Percentiles rank a stretch among this genome's conserved stretches.
Conservation (phyloP, 2,888 invertebrate genomes). For the Heteromurus nitidus region DNA sequence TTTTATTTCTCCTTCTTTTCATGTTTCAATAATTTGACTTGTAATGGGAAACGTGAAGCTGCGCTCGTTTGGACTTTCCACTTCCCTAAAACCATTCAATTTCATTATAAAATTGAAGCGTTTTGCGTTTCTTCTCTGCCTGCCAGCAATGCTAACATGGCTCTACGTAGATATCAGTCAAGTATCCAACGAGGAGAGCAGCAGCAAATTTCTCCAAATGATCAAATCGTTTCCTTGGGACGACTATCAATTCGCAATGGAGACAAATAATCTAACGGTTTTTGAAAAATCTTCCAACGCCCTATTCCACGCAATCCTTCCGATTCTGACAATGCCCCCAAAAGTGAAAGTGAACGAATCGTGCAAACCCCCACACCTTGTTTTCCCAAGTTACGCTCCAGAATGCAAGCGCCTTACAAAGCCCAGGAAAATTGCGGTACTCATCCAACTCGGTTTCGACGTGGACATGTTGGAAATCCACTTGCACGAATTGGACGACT, state of each 20-base stretch:
- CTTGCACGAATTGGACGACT: conserved; percentile 50
- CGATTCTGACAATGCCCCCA: conserved; percentile 8
- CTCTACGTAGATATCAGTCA: no score
- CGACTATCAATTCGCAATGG: neutral
- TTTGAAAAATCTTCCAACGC: neutral
- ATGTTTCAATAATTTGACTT: no score
- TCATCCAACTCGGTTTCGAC: conserved; percentile 59
- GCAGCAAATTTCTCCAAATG: neutral
- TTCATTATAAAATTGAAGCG: no score
- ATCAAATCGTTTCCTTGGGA: conserved; percentile 1
- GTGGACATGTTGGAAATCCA: conserved; percentile 61
- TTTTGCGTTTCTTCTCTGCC: no score
- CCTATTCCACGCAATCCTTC: neutral
- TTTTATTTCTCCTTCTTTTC: no score
- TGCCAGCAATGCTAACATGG: no score
- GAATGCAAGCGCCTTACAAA: neutral
- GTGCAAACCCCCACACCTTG: neutral
- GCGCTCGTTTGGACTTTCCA: no score
- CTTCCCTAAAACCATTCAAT: no score
- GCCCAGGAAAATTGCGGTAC: conserved; percentile 24
- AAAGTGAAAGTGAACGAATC: neutral
- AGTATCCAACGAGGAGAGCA: no score
- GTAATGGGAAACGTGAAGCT: no score
- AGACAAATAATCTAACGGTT: neutral
- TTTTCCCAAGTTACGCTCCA: neutral